Conservation (phyloP, 2,797 vertebrate species). For the Clarias platycephalus region DNA sequence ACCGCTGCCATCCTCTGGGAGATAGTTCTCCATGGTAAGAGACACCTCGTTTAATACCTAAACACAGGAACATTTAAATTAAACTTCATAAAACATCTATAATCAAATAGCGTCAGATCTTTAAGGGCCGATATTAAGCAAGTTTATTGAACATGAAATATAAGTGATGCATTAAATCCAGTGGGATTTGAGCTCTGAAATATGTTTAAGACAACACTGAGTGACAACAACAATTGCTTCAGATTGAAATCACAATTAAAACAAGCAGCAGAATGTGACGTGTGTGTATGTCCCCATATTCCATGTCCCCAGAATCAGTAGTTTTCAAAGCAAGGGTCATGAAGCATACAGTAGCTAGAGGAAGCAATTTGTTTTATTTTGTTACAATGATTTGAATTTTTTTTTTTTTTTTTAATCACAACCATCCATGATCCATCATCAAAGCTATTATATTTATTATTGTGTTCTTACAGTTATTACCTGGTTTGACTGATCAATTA, state of each 20-base stretch:
- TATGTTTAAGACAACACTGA: too few relatives aligned
- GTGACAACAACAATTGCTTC: neutral
- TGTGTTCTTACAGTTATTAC: neutral
- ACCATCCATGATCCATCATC: neutral
- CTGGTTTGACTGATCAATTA: neutral
- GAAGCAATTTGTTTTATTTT: neutral
- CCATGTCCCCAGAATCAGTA: neutral
- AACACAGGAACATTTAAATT: neutral
- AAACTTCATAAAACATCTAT: neutral
- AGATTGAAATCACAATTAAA: neutral
- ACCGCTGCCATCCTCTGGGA: conserved; percentile 84
- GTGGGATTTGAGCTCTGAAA: neutral
- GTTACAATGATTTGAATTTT: neutral
- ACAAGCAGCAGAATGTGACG: neutral
- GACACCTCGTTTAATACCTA: conserved; percentile 83
- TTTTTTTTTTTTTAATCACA: neutral
- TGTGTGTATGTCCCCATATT: neutral
- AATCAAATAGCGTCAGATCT: neutral
- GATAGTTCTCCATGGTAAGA: conserved; percentile 76
- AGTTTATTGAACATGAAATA: neutral
- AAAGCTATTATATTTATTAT: neutral
- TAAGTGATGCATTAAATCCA: neutral
- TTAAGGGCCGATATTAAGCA: neutral
- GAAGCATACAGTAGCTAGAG: neutral
- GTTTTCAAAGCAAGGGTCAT: neutral